Evolutionary conservation across 2,113 vertebrate genomes (phyloP).

Genomic region (Pelecanus crispus): DNA sequence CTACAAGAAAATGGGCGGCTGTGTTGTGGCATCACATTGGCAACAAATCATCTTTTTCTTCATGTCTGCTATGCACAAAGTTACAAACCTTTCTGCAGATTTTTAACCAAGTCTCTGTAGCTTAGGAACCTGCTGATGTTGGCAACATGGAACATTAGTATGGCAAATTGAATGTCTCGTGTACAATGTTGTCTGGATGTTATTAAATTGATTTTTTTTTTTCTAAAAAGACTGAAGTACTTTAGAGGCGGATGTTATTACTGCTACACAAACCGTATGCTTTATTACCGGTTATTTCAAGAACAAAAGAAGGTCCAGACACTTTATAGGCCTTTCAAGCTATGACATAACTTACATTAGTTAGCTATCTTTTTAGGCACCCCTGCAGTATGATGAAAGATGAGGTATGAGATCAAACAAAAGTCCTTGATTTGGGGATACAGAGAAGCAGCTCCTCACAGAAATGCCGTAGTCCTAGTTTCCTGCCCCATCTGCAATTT

Average conservation of each 20-base stretch:
- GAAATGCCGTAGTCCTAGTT: background rate
- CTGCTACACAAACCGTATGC: background rate
- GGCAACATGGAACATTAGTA: background rate
- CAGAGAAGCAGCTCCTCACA: background rate
- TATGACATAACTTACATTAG: background rate
- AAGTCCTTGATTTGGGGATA: background rate
- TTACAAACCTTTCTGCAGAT: background rate
- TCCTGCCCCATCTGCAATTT: background rate
- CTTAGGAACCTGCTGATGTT: background rate
- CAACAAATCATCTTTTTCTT: background rate
- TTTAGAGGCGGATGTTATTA: background rate
- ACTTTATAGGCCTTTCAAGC: background rate
- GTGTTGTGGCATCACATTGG: accelerated
- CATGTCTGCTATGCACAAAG: background rate
- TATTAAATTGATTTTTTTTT: background rate
- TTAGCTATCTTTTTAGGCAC: background rate
- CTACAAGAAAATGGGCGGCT: background rate
- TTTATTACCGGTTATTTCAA: background rate
- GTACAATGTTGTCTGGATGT: background rate
- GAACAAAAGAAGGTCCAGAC: background rate
- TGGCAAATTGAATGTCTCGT: background rate
- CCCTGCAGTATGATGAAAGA: background rate
- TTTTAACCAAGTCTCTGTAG: background rate
- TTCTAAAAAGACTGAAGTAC: background rate
- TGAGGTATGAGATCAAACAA: background rate